Conservation (phyloP, 2,113 vertebrate genomes). For the Chunga burmeisteri region DNA sequence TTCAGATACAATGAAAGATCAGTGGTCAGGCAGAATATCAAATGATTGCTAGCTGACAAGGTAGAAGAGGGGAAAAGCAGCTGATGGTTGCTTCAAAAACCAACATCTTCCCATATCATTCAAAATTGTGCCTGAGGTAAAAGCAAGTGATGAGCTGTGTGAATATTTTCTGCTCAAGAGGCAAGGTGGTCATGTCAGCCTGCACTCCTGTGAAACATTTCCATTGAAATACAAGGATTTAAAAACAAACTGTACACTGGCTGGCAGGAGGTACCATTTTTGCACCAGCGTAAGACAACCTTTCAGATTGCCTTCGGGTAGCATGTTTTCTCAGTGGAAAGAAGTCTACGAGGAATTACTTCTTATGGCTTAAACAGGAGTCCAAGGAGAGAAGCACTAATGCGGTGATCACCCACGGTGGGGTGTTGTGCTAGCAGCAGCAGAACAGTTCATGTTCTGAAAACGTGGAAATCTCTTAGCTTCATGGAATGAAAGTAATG, state of each 20-base stretch:
- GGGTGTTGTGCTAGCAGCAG: neutral
- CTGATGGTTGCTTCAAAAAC: neutral
- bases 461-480: neutral
- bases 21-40: neutral
- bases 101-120: neutral
- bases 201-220: neutral
- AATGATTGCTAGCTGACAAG: neutral
- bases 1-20: neutral
- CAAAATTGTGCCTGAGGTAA: neutral
- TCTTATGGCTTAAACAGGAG: neutral
- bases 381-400: neutral
- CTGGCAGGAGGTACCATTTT: neutral
- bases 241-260: neutral
- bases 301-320: neutral
- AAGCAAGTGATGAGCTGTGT: neutral
- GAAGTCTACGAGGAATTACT: neutral
- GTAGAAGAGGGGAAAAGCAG: neutral
- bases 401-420: too few species aligned
- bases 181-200: neutral
- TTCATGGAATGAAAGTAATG: neutral
- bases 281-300: rapidly evolving
- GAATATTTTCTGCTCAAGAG: neutral
- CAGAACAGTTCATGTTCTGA: neutral
- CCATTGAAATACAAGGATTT: neutral
- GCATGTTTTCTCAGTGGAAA: neutral